phyloP scores from a whole-genome alignment of 1,140 invertebrate species.

The Melitaea cinxia region DNA sequence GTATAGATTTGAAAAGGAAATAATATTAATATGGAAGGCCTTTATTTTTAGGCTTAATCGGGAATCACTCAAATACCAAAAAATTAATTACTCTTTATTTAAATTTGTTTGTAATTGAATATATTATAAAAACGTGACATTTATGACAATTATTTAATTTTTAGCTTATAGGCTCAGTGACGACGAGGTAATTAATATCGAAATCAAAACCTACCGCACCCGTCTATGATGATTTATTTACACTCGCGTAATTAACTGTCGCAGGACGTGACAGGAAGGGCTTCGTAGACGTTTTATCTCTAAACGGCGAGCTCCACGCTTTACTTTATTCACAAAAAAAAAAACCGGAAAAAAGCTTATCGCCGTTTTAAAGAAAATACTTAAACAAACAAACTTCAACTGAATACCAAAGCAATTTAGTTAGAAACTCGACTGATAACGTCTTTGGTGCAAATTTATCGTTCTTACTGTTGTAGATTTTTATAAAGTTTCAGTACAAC shows the following conservation, averaged over 20 bases:
- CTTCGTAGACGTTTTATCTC: conserved; percentile 71
- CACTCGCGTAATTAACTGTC: conserved; percentile 80
- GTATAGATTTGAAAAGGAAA: too few species aligned
- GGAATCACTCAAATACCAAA: too few species aligned
- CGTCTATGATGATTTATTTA: conserved; percentile 81
- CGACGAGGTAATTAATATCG: conserved; percentile 76
- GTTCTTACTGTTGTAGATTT: conserved; percentile 6
- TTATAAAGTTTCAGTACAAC: neutral
- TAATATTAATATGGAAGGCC: too few species aligned
- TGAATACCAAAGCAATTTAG: conserved; percentile 62
- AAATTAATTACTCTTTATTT: too few species aligned
- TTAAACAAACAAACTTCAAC: conserved; percentile 72
- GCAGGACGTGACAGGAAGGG: conserved; percentile 78
- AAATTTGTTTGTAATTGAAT: too few species aligned
- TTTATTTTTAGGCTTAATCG: too few species aligned
- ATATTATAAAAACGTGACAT: neutral
- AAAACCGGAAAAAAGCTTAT: conserved; percentile 53
- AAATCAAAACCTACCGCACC: conserved; percentile 71
- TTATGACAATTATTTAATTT: conserved; percentile 21
- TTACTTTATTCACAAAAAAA: conserved; percentile 73
- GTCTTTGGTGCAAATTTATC: conserved; percentile 42
- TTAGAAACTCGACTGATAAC: conserved; percentile 63
- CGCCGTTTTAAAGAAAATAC: conserved; percentile 69
- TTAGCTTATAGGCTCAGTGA: conserved; percentile 73
- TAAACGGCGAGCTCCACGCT: conserved; percentile 56